A percentile compares a stretch with the other conserved stretches of the same genome.
These are phyloP conservation scores for Typhlichthys subterraneus DNA, from an alignment of 2,797 vertebrate genomes.

Conservation along the genomic window DNA sequence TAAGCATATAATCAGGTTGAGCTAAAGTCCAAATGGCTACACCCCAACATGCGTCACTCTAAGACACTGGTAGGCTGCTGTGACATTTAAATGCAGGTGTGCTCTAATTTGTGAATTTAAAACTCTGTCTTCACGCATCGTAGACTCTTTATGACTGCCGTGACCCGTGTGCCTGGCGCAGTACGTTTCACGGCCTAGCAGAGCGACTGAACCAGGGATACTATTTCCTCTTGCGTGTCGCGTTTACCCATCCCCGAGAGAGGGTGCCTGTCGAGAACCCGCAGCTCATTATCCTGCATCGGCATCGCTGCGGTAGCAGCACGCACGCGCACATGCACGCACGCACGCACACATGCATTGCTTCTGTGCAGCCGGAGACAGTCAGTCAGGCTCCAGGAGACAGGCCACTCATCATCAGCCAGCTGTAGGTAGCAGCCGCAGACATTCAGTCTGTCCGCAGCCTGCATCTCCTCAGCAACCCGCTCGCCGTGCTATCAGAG, in stretches of 20 bases:
- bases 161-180: slow-evolving; percentile 23
- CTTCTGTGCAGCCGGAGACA: slow-evolving; percentile 40
- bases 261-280: slow-evolving; percentile 38
- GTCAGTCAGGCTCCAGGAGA: slow-evolving; percentile 45
- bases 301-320: slow-evolving; percentile 43
- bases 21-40: slow-evolving; percentile 1
- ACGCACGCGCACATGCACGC: neutral
- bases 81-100: slow-evolving; percentile 2
- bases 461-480: slow-evolving; percentile 42
- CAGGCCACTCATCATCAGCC: slow-evolving; percentile 41
- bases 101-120: slow-evolving; percentile 10
- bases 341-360: neutral
- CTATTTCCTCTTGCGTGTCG: slow-evolving; percentile 46
- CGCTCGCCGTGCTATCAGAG: slow-evolving; percentile 43
- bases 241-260: slow-evolving; percentile 51
- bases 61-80: slow-evolving; percentile 17
- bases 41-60: slow-evolving; percentile 7
- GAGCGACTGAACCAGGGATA: slow-evolving; percentile 43
- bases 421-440: slow-evolving; percentile 37
- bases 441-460: slow-evolving; percentile 50
- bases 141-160: neutral
- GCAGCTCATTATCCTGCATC: slow-evolving; percentile 59
- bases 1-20: neutral
- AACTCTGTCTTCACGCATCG: neutral
- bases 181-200: slow-evolving; percentile 43